Evolutionary conservation across 1,140 invertebrate species (phyloP), one percentile per base, ranked within the genome.

Genomic region (Gonioctena quinquepunctata): DNA sequence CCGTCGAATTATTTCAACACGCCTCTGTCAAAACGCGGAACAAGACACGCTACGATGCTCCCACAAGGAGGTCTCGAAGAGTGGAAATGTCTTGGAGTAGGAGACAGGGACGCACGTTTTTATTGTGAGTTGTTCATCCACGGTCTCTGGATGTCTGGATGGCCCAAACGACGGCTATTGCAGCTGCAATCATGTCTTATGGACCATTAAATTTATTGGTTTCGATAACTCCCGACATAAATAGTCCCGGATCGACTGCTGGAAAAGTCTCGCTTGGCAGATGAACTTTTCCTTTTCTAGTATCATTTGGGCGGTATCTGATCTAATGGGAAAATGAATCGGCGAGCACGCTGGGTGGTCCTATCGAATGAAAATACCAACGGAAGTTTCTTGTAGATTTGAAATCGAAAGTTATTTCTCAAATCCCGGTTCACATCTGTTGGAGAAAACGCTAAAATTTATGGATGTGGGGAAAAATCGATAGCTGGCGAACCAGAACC

Each of bases 131-230:
- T 33, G 59, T 27, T 61, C 59, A 19, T 28, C 27, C 27, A 18
- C 59, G 27, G 22, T 28, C 25, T 19, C 19, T 19, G 52, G 52
- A 54, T 54, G 19, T 54, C 52, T 54, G 52, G 52, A 54, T 54
- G 33, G 11, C 33, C 33, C 16, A n/a, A 42, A 42, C 56, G 23
- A 16, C 19, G n/a, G 23, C 25, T 22, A 26, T 19, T 18, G 50
- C 23, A 28, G 56, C 25, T 64, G 60, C 68, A 70, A 70, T 73
- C 68, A 73, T 67, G 68, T 65, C 68, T 68, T 68, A 70, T 73
- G 68, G 65, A 67, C 72, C 72, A 73, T 73, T 73, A 73, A 70
- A 70, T 73, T 70, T 70, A 73, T 70, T 73, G 68, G 72, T 54
- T 67, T 25, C 72, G 68, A 73, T 73, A 70, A 73, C 67, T 68